Evolutionary conservation across 2,888 invertebrate species (phyloP), one percentile per base, ranked within the genome.

Genomic region (Euproctis similis): DNA sequence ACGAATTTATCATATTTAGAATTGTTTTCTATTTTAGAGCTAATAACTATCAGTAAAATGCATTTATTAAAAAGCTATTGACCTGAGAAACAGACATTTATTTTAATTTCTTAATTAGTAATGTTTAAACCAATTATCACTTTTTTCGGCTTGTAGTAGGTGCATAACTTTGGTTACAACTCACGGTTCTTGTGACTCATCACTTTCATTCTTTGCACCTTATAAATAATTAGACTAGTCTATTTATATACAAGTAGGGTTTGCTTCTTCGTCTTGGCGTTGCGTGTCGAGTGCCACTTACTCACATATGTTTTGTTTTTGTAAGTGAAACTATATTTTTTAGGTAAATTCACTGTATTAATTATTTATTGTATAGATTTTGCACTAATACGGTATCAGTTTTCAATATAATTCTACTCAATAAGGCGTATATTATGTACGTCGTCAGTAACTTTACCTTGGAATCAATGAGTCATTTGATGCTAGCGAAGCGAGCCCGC

Each of bases 121-220:
- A n/a, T n/a, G n/a, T n/a, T n/a, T n/a, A n/a, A n/a, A n/a, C n/a
- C n/a, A n/a, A n/a, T n/a, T n/a, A n/a, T n/a, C n/a, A n/a, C n/a
- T n/a, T n/a, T n/a, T n/a, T n/a, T n/a, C n/a, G n/a, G n/a, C n/a
- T n/a, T n/a, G n/a, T n/a, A n/a, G n/a, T n/a, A n/a, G n/a, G n/a
- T n/a, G n/a, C n/a, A n/a, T n/a, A n/a, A n/a, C n/a, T n/a, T n/a
- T n/a, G n/a, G n/a, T n/a, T n/a, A n/a, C n/a, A n/a, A n/a, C n/a
- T n/a, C n/a, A n/a, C n/a, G n/a, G n/a, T n/a, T n/a, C n/a, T n/a
- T 63, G 52, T 75, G 75, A 76, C 59, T 77, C 71, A 75, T 53
- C 56, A 72, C 69, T 74, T 77, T 77, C 71, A 60, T 67, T 67
- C 60, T 71, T 70, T 56, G 59, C 65, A 64, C 63, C 56, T 59